phyloP scores from a whole-genome alignment of 1,140 invertebrate genomes.

The Drosophila elegans region DNA sequence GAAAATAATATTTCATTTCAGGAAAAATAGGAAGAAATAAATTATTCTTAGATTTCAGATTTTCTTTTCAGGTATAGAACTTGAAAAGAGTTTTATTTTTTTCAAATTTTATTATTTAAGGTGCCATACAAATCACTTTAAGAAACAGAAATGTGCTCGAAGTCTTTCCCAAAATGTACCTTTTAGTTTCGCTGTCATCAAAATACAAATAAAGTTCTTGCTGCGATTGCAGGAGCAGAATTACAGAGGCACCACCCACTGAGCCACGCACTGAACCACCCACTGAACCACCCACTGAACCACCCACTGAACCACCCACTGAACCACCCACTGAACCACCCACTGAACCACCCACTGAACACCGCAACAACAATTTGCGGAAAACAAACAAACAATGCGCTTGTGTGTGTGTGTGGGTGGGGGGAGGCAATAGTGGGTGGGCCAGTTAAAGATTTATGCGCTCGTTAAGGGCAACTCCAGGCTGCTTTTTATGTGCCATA shows the following conservation, averaged over 20 bases:
- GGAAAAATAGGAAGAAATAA: too few relatives aligned
- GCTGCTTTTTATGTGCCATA: conserved; percentile 79
- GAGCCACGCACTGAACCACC: too few relatives aligned
- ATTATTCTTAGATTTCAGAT: too few relatives aligned
- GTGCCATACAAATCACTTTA: too few relatives aligned
- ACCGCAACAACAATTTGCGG: conserved; percentile 16
- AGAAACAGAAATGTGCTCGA: too few relatives aligned
- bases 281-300: background rate
- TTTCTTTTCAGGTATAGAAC: too few relatives aligned
- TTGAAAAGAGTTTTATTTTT: too few relatives aligned
- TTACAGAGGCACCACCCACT: background rate
- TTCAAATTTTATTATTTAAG: too few relatives aligned
- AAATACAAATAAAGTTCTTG: conserved; percentile 20
- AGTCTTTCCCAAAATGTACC: too few relatives aligned
- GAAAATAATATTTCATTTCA: too few relatives aligned
- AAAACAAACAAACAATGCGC: conserved; percentile 20
- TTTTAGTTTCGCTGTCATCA: conserved; percentile 1
- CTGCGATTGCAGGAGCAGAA: background rate
- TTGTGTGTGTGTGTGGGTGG: background rate
- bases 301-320: background rate
- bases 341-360: background rate
- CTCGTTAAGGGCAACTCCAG: conserved; percentile 79
- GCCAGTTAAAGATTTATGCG: conserved; percentile 80
- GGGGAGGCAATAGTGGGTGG: conserved; percentile 6
- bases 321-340: background rate